Percentiles rank a stretch among this genome's conserved stretches.
Evolutionary conservation across 2,888 invertebrate species (phyloP).

Genomic region (Xylophagus ater): DNA sequence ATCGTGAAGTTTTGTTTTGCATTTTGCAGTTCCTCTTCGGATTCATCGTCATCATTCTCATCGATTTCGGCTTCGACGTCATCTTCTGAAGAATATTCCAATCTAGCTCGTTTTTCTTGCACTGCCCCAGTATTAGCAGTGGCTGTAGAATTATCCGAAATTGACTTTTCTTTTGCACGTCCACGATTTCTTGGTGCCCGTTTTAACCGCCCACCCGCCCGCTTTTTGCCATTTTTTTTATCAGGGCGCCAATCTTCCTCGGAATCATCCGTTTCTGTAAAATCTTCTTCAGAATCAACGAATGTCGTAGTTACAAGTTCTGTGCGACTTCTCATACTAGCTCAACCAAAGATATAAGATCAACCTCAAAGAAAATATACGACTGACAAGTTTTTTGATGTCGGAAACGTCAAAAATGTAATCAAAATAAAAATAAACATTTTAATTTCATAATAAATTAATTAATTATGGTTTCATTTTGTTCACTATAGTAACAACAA

Average conservation of each 20-base stretch:
- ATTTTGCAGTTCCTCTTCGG: slow-evolving; percentile 4
- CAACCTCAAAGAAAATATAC: too few species aligned
- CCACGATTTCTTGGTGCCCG: neutral
- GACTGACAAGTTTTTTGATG: too few species aligned
- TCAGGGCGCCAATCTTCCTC: slow-evolving; percentile 39
- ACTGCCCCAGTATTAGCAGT: neutral
- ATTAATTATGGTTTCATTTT: too few species aligned
- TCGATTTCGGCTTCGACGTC: slow-evolving; percentile 14
- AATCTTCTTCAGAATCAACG: slow-evolving; percentile 38
- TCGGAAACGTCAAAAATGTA: too few species aligned
- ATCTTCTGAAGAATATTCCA: neutral
- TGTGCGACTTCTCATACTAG: slow-evolving; percentile 40
- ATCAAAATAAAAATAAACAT: too few species aligned
- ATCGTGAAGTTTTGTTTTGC: neutral
- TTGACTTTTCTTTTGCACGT: neutral
- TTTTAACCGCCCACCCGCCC: slow-evolving; percentile 1
- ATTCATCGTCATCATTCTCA: slow-evolving; percentile 10
- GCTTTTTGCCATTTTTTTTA: slow-evolving; percentile 16
- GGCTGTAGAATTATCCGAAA: neutral
- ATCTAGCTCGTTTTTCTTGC: neutral
- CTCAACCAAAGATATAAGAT: too few species aligned
- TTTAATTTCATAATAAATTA: too few species aligned
- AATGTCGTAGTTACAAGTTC: slow-evolving; percentile 36
- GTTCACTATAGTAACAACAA: too few species aligned
- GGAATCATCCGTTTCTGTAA: slow-evolving; percentile 35